Evolutionary conservation across 2,797 vertebrate species (phyloP).

Genomic region (Prunella strophiata): DNA sequence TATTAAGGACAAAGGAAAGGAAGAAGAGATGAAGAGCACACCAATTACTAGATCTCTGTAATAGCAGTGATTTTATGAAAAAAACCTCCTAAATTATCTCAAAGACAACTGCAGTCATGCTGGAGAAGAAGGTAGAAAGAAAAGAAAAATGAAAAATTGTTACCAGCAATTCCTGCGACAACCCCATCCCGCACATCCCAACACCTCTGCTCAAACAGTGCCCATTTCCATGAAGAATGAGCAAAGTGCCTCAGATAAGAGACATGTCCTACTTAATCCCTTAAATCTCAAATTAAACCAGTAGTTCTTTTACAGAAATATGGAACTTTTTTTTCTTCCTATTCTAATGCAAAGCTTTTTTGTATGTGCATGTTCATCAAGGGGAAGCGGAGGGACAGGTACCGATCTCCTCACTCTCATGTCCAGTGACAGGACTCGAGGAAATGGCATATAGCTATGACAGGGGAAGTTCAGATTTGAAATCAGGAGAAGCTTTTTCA

Average conservation of each 20-base stretch:
- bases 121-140: neutral
- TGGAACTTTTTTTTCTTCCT: neutral
- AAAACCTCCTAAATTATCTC: neutral
- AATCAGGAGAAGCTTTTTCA: neutral
- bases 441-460: neutral
- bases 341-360: neutral
- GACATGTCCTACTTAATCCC: neutral
- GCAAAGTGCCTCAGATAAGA: neutral
- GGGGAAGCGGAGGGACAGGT: neutral
- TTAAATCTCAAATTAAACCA: neutral
- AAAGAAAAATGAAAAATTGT: neutral
- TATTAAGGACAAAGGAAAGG: neutral
- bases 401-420: neutral
- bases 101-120: neutral
- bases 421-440: neutral
- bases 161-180: neutral
- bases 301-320: neutral
- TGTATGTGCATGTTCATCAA: rapidly evolving
- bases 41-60: neutral
- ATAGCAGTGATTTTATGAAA: neutral
- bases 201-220: neutral
- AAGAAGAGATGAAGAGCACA: neutral
- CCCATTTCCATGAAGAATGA: neutral
- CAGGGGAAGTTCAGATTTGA: neutral
- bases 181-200: no score